Conservation (phyloP, 2,888 invertebrate species). For the Neoaliturus tenellus region DNA sequence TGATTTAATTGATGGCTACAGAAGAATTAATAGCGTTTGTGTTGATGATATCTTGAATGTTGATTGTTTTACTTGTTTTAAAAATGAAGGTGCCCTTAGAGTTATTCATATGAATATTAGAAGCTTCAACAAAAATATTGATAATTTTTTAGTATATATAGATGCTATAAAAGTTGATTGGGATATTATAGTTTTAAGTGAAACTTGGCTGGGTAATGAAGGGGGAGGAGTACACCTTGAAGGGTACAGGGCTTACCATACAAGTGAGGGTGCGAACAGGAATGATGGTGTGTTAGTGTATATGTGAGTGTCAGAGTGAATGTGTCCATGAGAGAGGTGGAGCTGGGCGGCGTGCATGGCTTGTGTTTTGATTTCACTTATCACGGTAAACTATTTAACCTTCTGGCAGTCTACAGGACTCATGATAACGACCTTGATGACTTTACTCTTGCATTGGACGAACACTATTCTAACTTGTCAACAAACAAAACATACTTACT, state of each 20-base stretch:
- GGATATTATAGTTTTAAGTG: not conserved
- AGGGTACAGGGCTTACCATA: not conserved
- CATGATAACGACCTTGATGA: constrained; percentile 15
- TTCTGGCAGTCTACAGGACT: not conserved
- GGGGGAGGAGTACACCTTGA: not conserved
- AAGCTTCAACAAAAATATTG: not conserved
- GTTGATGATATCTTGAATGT: no score
- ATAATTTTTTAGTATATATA: not conserved
- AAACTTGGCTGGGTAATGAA: not conserved
- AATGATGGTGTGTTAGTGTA: not conserved
- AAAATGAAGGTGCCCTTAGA: no score
- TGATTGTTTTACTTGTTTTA: no score
- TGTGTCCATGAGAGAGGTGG: not conserved
- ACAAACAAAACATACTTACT: not conserved
- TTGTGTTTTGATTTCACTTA: not conserved
- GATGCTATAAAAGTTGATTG: not conserved
- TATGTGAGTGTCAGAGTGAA: not conserved
- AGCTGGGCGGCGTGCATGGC: not conserved
- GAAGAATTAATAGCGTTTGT: no score
- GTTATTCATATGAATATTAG: not conserved
- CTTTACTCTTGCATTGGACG: not conserved
- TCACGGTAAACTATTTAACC: not conserved
- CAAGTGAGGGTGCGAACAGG: not conserved
- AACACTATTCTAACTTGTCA: not conserved
- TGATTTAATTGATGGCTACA: no score